These are phyloP conservation scores for Cephalopachus bancanus DNA, from an alignment of 2,797 vertebrate genomes.

Conservation along the genomic window DNA sequence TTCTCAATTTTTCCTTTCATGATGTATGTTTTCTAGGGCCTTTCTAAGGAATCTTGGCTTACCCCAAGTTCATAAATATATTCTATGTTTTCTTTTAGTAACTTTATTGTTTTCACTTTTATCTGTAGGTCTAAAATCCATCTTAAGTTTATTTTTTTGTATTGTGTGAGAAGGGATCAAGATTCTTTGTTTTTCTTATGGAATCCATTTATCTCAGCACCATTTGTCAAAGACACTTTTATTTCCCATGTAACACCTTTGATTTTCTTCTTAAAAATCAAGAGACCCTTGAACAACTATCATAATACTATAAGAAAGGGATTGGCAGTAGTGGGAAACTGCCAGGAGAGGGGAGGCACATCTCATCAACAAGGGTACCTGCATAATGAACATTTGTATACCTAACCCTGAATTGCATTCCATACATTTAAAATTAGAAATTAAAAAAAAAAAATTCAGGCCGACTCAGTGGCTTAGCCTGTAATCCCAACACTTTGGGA, in stretches of 20 bases:
- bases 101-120: slow-evolving; percentile 27
- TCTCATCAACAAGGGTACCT: too few species aligned
- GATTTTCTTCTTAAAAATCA: neutral
- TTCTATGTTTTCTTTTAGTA: slow-evolving; percentile 1
- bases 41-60: slow-evolving; percentile 48
- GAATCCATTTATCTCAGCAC: neutral
- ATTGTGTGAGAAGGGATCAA: neutral
- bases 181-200: neutral
- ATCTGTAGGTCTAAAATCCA: neutral
- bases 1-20: neutral
- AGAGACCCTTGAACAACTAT: neutral
- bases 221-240: slow-evolving; percentile 1
- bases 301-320: too few species aligned
- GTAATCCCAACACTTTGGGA: too few species aligned
- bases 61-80: slow-evolving; percentile 4
- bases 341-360: too few species aligned
- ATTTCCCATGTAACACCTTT: neutral
- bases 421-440: too few species aligned
- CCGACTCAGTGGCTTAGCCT: too few species aligned
- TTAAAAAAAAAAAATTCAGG: too few species aligned
- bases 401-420: too few species aligned
- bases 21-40: neutral
- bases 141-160: slow-evolving; percentile 32
- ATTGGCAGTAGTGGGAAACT: too few species aligned
- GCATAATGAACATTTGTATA: too few species aligned